These are phyloP conservation scores for Dendrophyllia cribrosa DNA, from an alignment of 64 coral and sea anemone genomes.

Conservation along the genomic window DNA sequence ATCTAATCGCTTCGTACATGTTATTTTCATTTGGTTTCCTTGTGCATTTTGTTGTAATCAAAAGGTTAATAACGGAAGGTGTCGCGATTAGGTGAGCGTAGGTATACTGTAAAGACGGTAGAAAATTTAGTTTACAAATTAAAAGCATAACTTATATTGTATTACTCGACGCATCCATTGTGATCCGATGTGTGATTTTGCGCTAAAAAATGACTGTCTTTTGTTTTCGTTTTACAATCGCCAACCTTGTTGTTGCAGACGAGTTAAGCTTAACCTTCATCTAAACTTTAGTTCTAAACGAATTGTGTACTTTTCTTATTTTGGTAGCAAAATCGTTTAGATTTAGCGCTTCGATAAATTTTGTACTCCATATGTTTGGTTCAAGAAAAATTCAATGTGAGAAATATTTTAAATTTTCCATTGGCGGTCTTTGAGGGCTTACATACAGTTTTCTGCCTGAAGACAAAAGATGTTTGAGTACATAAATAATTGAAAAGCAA, in stretches of 20 bases:
- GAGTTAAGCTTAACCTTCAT: background rate
- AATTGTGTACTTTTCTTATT: background rate
- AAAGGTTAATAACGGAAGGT: background rate
- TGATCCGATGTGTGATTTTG: background rate
- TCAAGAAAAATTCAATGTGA: background rate
- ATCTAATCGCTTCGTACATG: too few species aligned
- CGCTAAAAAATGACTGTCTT: background rate
- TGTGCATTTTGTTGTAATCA: background rate
- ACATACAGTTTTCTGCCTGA: background rate
- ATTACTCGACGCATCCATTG: background rate
- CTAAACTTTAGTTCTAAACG: background rate
- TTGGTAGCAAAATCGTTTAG: background rate
- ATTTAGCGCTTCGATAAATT: background rate
- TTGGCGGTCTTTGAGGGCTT: background rate
- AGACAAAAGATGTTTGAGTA: constrained; percentile 36
- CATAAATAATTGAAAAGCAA: constrained; percentile 37
- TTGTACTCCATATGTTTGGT: background rate
- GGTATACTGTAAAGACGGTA: background rate
- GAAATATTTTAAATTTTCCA: background rate
- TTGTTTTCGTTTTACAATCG: constrained; percentile 24
- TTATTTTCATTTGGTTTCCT: background rate
- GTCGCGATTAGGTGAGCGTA: background rate
- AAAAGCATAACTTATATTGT: background rate
- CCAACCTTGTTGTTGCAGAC: background rate
- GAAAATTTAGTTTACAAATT: too few species aligned